Percentiles rank a stretch among this genome's conserved stretches.
phyloP scores from a whole-genome alignment of 2,113 vertebrate genomes.

The Hystrix brachyura region DNA sequence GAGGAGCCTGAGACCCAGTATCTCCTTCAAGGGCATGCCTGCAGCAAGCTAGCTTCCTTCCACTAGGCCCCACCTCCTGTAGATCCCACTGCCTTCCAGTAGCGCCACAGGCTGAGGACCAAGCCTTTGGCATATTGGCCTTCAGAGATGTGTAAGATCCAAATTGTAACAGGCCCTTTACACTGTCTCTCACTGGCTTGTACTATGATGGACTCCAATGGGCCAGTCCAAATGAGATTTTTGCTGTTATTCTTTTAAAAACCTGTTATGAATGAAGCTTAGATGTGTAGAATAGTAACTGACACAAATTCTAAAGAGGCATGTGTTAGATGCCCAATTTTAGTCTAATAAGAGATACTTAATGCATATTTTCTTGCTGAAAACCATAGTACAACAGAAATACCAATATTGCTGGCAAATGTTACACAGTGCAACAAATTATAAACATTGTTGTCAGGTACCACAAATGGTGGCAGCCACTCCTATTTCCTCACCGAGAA shows the following conservation, averaged over 20 bases:
- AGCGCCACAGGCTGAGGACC: not conserved
- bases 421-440: not conserved
- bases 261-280: not conserved
- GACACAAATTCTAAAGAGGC: not conserved
- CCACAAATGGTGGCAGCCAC: too few species aligned
- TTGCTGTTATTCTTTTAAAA: not conserved
- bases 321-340: not conserved
- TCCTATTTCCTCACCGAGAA: not conserved
- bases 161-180: not conserved
- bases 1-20: too few species aligned
- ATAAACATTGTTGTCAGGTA: too few species aligned
- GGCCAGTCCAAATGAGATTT: not conserved
- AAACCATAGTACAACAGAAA: not conserved
- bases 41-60: not conserved
- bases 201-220: not conserved
- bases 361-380: not conserved
- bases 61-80: not conserved
- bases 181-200: not conserved
- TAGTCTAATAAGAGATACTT: not conserved
- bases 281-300: not conserved
- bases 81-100: not conserved
- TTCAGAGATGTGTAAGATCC: not conserved
- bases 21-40: not conserved
- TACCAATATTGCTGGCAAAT: not conserved
- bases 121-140: not conserved